Percentiles rank a stretch among this genome's conserved stretches.
Conservation (phyloP, 2,888 invertebrate species). For the Ormyrus rosae region DNA sequence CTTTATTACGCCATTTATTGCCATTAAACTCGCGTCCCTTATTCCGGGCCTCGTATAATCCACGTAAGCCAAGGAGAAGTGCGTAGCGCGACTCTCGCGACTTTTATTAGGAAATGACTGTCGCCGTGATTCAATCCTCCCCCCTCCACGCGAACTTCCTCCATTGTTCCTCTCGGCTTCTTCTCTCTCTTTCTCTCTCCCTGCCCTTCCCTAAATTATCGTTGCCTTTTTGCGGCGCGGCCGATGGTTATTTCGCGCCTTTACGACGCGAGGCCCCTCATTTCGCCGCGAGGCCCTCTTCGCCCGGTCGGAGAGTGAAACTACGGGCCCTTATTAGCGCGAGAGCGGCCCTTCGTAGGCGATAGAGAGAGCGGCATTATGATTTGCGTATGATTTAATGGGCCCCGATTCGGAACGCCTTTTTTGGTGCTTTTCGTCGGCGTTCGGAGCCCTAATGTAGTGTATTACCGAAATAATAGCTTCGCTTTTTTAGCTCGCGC, state of each 20-base stretch:
- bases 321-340: slow-evolving; percentile 35
- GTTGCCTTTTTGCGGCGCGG: slow-evolving; percentile 25
- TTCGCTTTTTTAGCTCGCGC: too few relatives aligned
- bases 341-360: background rate
- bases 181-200: slow-evolving; percentile 16
- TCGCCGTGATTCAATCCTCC: slow-evolving; percentile 54
- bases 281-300: slow-evolving; percentile 25
- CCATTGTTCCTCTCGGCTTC: slow-evolving; percentile 3
- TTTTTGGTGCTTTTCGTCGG: too few relatives aligned
- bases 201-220: slow-evolving; percentile 50
- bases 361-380: background rate
- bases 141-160: slow-evolving; percentile 43
- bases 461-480: too few relatives aligned
- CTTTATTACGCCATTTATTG: slow-evolving; percentile 52
- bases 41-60: background rate
- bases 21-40: slow-evolving; percentile 33
- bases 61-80: slow-evolving; percentile 17
- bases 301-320: slow-evolving; percentile 28
- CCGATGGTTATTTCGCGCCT: slow-evolving; percentile 53
- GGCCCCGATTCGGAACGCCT: slow-evolving; percentile 1
- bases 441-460: too few relatives aligned
- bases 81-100: slow-evolving; percentile 40
- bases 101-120: slow-evolving; percentile 67
- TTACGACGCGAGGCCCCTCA: slow-evolving; percentile 51
- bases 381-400: slow-evolving; percentile 41